Evolutionary conservation across 2,113 vertebrate species (phyloP).

Genomic region (Rhombomys opimus): DNA sequence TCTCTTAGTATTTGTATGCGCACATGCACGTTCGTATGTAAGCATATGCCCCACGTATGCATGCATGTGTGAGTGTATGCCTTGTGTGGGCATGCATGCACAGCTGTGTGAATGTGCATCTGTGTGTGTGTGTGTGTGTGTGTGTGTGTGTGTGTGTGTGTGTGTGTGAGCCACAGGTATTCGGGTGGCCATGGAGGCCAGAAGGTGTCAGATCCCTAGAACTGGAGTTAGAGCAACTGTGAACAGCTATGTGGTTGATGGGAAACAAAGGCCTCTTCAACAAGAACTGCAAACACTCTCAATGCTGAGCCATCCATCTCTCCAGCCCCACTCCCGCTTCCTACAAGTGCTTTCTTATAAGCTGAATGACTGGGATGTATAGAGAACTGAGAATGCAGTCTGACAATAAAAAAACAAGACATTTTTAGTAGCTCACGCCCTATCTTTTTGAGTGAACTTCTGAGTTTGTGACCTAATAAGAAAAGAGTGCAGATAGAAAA

Average conservation of each 20-base stretch:
- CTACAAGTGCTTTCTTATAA: not conserved
- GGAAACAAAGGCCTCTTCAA: not conserved
- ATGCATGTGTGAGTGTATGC: not conserved
- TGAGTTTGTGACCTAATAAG: not conserved
- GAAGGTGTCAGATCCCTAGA: not conserved
- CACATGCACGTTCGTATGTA: not conserved
- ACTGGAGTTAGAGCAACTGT: not conserved
- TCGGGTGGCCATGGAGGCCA: not conserved
- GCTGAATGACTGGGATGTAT: not conserved
- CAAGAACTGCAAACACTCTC: too few relatives aligned
- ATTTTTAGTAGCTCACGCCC: not conserved
- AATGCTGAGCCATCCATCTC: not conserved
- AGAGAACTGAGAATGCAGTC: not conserved
- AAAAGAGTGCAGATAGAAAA: not conserved
- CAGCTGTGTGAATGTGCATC: not conserved
- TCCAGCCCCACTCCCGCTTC: not conserved
- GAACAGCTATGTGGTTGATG: not conserved
- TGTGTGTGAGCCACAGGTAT: not conserved
- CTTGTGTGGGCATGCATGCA: not conserved
- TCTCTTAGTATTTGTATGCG: not conserved
- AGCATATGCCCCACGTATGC: too few relatives aligned
- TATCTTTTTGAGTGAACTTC: not conserved
- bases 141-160: not conserved
- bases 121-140: not conserved
- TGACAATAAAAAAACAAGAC: conserved; percentile 16